A percentile compares a stretch with the other conserved stretches of the same genome.
Evolutionary conservation across 2,113 vertebrate species (phyloP).

Genomic region (Archilochus colubris): DNA sequence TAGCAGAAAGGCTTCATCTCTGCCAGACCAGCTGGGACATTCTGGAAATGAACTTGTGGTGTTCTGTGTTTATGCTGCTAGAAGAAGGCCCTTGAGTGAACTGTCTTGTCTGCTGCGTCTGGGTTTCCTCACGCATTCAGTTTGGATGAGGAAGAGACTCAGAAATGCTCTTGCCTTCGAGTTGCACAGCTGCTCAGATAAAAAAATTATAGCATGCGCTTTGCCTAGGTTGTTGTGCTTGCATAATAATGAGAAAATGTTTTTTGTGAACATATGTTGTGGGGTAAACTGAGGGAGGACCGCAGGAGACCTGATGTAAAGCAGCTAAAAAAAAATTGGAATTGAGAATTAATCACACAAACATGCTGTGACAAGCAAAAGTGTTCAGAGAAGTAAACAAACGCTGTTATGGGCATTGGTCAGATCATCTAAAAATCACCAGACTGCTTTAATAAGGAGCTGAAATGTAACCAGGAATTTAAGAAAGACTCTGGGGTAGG

Average conservation of each 20-base stretch:
- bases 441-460: not conserved
- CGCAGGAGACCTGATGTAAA: slow-evolving; percentile 1
- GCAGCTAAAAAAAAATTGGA: not conserved
- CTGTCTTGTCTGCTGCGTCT: not conserved
- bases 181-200: not conserved
- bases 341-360: not conserved
- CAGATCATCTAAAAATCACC: not conserved
- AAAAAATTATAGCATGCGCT: not conserved
- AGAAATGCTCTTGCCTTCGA: not conserved
- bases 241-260: not conserved
- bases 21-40: not conserved
- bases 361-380: not conserved
- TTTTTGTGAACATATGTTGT: not conserved
- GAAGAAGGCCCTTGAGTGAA: not conserved
- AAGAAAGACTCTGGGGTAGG: not conserved
- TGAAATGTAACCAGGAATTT: not conserved
- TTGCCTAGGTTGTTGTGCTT: not conserved
- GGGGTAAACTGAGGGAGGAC: not conserved
- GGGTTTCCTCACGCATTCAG: not conserved
- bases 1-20: accelerated
- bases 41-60: not conserved
- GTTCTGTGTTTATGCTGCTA: not conserved
- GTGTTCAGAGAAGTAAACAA: slow-evolving; percentile 27
- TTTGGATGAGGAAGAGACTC: not conserved
- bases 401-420: not conserved